These are phyloP conservation scores for Amazona guildingii DNA, from an alignment of 2,113 vertebrate genomes.

Conservation along the genomic window DNA sequence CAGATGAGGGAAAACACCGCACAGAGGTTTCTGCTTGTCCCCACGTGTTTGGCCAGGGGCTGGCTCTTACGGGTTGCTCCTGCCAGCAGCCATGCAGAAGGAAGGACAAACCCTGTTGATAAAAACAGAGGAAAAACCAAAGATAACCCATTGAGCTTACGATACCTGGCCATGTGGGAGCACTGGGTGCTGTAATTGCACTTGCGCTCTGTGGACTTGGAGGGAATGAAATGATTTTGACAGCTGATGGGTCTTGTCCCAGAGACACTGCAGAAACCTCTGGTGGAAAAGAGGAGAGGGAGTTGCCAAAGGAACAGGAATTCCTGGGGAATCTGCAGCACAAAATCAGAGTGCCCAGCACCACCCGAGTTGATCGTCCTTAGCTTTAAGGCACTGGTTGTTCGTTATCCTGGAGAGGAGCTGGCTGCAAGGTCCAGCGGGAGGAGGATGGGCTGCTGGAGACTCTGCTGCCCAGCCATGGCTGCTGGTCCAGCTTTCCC, in stretches of 20 bases:
- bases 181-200: accelerated
- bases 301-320: not conserved
- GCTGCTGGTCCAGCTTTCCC: not conserved
- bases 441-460: not conserved
- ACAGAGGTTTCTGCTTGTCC: not conserved
- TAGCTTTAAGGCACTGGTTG: not conserved
- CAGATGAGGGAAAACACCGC: not conserved
- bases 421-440: not conserved
- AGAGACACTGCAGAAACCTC: not conserved
- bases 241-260: not conserved
- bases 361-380: accelerated
- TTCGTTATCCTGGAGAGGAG: not conserved
- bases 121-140: not conserved
- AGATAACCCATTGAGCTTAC: not conserved
- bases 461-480: not conserved
- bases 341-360: not conserved
- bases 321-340: not conserved
- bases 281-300: not conserved
- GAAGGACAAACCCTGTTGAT: not conserved
- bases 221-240: not conserved
- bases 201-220: not conserved
- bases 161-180: not conserved
- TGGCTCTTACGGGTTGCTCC: not conserved
- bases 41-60: not conserved
- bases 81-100: not conserved